These are phyloP conservation scores for Eciton burchellii DNA, from an alignment of 1,140 invertebrate genomes.

Conservation along the genomic window DNA sequence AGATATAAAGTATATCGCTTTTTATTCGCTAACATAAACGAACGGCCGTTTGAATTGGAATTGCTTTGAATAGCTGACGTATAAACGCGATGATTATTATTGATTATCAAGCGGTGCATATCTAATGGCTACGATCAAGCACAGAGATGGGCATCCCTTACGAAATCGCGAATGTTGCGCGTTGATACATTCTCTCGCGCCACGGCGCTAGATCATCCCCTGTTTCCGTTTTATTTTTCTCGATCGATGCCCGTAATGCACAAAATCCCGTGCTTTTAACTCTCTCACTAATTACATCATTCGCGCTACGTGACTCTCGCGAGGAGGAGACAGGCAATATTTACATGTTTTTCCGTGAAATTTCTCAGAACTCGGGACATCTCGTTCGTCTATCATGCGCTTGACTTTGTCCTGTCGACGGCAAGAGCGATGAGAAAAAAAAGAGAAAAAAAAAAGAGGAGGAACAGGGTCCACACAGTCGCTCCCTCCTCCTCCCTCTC, in stretches of 20 bases:
- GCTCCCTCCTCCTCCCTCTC: too few species aligned
- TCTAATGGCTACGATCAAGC: constrained; percentile 55
- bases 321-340: neutral
- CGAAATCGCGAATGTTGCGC: constrained; percentile 59
- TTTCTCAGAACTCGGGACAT: neutral
- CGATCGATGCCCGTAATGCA: neutral
- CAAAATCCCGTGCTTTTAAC: too few species aligned
- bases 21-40: too few species aligned
- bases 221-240: neutral
- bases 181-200: constrained; percentile 60
- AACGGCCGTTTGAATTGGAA: too few species aligned
- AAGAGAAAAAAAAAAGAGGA: neutral
- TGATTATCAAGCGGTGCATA: constrained; percentile 18
- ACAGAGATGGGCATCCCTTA: constrained; percentile 38
- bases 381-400: neutral
- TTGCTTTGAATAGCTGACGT: too few species aligned
- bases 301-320: neutral
- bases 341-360: neutral
- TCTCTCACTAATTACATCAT: neutral
- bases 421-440: neutral
- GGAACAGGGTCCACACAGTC: too few species aligned
- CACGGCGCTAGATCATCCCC: constrained; percentile 1
- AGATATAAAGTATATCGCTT: too few species aligned
- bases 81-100: neutral
- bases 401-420: constrained; percentile 25